Evolutionary conservation across 1,140 invertebrate species (phyloP).

Genomic region (Harpegnathos saltator): DNA sequence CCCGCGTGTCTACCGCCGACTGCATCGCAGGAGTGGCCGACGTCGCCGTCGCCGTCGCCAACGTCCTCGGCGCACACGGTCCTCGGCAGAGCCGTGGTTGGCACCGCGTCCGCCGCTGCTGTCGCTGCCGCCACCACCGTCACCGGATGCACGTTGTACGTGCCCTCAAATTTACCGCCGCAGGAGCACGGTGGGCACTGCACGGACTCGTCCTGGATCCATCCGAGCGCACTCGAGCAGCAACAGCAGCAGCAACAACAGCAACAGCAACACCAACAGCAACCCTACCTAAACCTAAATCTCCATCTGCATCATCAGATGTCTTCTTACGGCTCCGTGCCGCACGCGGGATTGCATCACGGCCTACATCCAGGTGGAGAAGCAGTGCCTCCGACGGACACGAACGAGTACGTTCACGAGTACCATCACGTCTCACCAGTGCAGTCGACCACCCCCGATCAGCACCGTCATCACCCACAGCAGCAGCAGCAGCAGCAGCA

Average conservation of each 20-base stretch:
- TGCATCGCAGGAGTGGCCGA: slow-evolving; percentile 81
- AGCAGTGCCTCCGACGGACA: slow-evolving; percentile 61
- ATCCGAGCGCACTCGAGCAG: slow-evolving; percentile 78
- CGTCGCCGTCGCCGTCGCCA: slow-evolving; percentile 82
- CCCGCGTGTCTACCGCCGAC: slow-evolving; percentile 58
- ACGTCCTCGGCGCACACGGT: slow-evolving; percentile 77
- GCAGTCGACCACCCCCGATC: slow-evolving; percentile 71
- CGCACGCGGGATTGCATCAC: slow-evolving; percentile 73
- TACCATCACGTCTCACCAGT: slow-evolving; percentile 74
- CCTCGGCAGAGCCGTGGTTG: slow-evolving; percentile 68
- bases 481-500: slow-evolving; percentile 60
- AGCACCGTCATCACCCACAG: slow-evolving; percentile 71
- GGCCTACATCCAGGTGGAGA: slow-evolving; percentile 71
- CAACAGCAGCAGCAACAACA: slow-evolving; percentile 71
- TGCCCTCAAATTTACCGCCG: slow-evolving; percentile 76
- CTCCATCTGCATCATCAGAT: slow-evolving; percentile 85
- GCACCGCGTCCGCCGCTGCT: slow-evolving; percentile 58
- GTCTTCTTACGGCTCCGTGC: slow-evolving; percentile 70
- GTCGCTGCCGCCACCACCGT: slow-evolving; percentile 73
- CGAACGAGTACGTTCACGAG: slow-evolving; percentile 75
- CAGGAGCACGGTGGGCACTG: slow-evolving; percentile 78
- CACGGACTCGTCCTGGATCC: slow-evolving; percentile 80
- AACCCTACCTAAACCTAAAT: slow-evolving; percentile 84
- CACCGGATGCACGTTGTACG: slow-evolving; percentile 80
- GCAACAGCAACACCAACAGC: slow-evolving; percentile 78